A percentile compares a stretch with the other conserved stretches of the same genome.
Evolutionary conservation across 2,797 vertebrate species (phyloP).

Genomic region (Molossus molossus): DNA sequence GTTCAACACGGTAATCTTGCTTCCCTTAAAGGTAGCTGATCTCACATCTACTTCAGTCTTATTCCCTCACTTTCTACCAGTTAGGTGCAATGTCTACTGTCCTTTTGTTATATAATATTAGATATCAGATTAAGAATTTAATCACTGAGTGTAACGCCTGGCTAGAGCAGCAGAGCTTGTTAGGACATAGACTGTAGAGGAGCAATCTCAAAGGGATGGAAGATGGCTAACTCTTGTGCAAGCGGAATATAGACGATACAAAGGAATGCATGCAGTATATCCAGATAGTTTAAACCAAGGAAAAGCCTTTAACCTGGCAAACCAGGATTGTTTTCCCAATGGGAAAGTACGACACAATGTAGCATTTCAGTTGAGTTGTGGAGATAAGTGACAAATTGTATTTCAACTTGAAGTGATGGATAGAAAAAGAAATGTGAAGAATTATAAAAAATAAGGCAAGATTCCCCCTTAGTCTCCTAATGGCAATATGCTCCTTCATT

Average conservation of each 20-base stretch:
- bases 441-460: neutral
- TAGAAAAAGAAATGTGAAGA: conserved; percentile 38
- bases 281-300: conserved; percentile 36
- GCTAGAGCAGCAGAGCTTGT: conserved; percentile 4
- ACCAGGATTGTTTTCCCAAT: neutral
- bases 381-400: neutral
- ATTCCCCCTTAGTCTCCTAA: conserved; percentile 7
- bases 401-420: conserved; percentile 40
- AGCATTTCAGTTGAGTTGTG: conserved; percentile 9
- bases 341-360: neutral
- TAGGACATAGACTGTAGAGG: neutral
- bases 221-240: neutral
- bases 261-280: neutral
- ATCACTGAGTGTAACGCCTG: conserved; percentile 27
- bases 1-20: conserved; percentile 36
- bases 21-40: conserved; percentile 56
- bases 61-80: neutral
- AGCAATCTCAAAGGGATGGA: conserved; percentile 5
- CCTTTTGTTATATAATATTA: conserved; percentile 63
- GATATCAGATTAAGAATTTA: conserved; percentile 65
- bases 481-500: neutral
- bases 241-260: neutral
- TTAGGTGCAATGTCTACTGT: conserved; percentile 20
- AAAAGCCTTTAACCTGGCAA: conserved; percentile 16
- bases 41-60: conserved; percentile 17